Evolutionary conservation across 2,113 vertebrate genomes (phyloP).

Genomic region (Donacobius atricapilla): DNA sequence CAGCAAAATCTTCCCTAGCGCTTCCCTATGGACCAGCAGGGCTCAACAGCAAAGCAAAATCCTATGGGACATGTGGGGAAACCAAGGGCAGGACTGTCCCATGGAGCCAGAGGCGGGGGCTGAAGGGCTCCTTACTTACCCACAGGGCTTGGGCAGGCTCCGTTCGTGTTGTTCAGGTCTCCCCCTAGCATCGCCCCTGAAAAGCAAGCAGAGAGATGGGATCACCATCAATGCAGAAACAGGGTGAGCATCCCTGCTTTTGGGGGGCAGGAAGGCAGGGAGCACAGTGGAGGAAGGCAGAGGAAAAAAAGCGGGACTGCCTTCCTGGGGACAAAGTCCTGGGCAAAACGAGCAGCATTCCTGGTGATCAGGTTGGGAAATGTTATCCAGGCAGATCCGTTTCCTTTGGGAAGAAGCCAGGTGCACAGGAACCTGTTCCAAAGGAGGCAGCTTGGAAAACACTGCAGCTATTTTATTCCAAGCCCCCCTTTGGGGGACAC

Average conservation of each 20-base stretch:
- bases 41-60: neutral
- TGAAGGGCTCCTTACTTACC: slow-evolving; percentile 77
- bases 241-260: neutral
- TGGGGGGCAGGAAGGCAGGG: neutral
- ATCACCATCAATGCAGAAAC: rapidly evolving
- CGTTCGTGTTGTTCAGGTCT: slow-evolving; percentile 89
- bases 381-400: slow-evolving; percentile 17
- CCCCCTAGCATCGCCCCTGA: slow-evolving; percentile 91
- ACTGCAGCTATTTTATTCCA: neutral
- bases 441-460: slow-evolving; percentile 15
- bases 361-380: slow-evolving; percentile 45
- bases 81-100: neutral
- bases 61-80: rapidly evolving
- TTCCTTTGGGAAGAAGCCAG: slow-evolving; percentile 44
- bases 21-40: rapidly evolving
- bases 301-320: neutral
- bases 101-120: rapidly evolving
- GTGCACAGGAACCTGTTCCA: neutral
- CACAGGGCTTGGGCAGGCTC: slow-evolving; percentile 92
- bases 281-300: neutral
- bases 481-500: neutral
- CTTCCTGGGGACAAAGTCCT: neutral
- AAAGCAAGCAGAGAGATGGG: neutral
- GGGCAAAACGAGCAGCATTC: neutral
- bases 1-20: rapidly evolving